Base-by-base conservation (phyloP, 2,797 vertebrate species). In the Xyrichtys novacula region DNA sequence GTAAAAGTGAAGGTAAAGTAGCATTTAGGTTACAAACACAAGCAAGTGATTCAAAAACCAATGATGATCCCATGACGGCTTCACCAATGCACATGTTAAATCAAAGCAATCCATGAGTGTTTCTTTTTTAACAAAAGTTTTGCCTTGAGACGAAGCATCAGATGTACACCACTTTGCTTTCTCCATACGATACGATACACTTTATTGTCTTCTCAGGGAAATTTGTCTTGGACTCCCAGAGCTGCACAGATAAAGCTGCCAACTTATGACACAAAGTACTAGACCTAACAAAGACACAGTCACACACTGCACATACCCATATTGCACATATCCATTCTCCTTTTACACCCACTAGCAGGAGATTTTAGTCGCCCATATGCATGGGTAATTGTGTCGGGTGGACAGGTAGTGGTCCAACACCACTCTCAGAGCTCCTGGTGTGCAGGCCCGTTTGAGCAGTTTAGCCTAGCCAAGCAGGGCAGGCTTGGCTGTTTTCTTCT, bases 401-500 rank as follows among this genome's bases (percentile, higher is more conserved):
- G 20, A 48, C 29, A 63, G 34, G 38, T 62, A 29, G 25, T 9
- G 1, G 26, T 22, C 25, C 42, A 11, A 66, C 57, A 46, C 55
- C 67, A 14, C 44, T 65, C 29, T 32, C 12, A 11, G 50, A 7
- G 52, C 52, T 72, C 63, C 39, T 26, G 43, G 19, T 71, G 36
- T 61, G 40, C 15, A 43, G 61, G 47, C 47, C 46, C 58, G 19
- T 46, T 58, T 12, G 8, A 54, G 54, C 50, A 31, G 40, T 80
- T 85, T 70, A 48, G 42, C 28, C 78, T 68, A 56, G 67, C 75
- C 22, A 28, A 69, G 49, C 17, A 15, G 11, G 26, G 58, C 38
- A 25, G 22, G 44, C 20, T 19, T 61, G 25, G 46, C 42, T 62
- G 63, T 71, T 84, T 87, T 71, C 64, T 65, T 62, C 47, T 66